Evolutionary conservation across 1,140 invertebrate genomes (phyloP), one percentile per base, ranked within the genome.

Genomic region (Ericerus pela): DNA sequence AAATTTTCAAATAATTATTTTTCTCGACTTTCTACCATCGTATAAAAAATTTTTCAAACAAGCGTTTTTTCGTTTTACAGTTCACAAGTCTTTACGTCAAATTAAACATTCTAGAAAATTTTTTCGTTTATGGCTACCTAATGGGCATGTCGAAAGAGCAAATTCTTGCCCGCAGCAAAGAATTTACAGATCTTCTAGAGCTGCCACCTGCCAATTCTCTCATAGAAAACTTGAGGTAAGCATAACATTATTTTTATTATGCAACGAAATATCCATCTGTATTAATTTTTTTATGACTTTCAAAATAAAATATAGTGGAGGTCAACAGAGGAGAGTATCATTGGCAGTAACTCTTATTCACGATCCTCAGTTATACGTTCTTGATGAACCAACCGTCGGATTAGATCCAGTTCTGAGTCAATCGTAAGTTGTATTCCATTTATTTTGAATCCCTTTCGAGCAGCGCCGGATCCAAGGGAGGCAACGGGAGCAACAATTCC

Each of bases 341-440:
- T 80, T 96, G 51, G 89, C 88, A 2, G 81, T 82, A 6, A 85
- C 89, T 0, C 68, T 96, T 60, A 76, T 96, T 0, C 88, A 95
- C 62, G 80, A 85, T 60, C 89, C 91, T 0, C 82, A 92, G 67
- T 69, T 95, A 1, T 69, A 95, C 0, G 89, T 96, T 53, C 70
- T 96, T 52, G 92, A 96, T 67, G 91, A 96, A 69, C 91, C 91
- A 0, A 95, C 90, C 0, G 90, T 93, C 11, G 91, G 90, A 6
- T 73, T 95, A 28, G 91, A 96, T 73, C 90, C 91, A 1, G 72
- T 94, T 55, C 69, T 96, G 2, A 53, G 51, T 27, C 53, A 56
- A 53, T 56, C 41, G 53, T 59, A 53, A 47, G n/a, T n/a, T n/a
- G n/a, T n/a, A n/a, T n/a, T n/a, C n/a, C n/a, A n/a, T n/a, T n/a